Conservation (phyloP, 2,888 invertebrate genomes). For the Drosophila acutilabella region DNA sequence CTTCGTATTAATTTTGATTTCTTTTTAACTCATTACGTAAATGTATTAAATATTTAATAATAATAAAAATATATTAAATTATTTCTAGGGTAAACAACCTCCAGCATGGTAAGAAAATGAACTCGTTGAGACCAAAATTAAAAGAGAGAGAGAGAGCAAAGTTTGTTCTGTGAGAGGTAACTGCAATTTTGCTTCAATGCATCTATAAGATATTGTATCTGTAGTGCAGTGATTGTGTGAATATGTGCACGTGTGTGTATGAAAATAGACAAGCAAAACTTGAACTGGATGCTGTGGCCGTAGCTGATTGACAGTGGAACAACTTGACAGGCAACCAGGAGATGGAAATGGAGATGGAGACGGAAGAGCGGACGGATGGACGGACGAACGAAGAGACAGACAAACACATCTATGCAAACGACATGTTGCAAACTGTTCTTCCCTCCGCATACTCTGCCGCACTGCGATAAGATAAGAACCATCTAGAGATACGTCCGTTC, state of each 20-base stretch:
- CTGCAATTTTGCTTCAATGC: constrained; percentile 76
- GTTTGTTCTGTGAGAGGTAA: constrained; percentile 44
- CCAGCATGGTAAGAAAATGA: constrained; percentile 32
- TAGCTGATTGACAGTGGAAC: constrained; percentile 61
- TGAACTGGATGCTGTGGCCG: constrained; percentile 39
- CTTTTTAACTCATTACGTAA: not conserved
- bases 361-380: too few species aligned
- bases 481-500: constrained; percentile 25
- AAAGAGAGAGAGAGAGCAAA: constrained; percentile 15
- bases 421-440: constrained; percentile 30
- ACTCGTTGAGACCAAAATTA: constrained; percentile 38
- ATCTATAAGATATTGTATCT: constrained; percentile 76
- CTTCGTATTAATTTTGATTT: not conserved
- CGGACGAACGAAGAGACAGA: not conserved
- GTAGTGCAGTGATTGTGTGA: constrained; percentile 40
- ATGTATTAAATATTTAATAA: not conserved
- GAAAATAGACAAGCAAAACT: constrained; percentile 52
- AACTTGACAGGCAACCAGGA: constrained; percentile 40
- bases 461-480: constrained; percentile 61
- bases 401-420: constrained; percentile 51
- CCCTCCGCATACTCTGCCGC: not conserved
- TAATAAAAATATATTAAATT: not conserved
- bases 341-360: constrained; percentile 12
- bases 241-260: constrained; percentile 31
- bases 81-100: constrained; percentile 41